phyloP scores from a whole-genome alignment of 2,113 vertebrate genomes.

The Pluvialis apricaria region DNA sequence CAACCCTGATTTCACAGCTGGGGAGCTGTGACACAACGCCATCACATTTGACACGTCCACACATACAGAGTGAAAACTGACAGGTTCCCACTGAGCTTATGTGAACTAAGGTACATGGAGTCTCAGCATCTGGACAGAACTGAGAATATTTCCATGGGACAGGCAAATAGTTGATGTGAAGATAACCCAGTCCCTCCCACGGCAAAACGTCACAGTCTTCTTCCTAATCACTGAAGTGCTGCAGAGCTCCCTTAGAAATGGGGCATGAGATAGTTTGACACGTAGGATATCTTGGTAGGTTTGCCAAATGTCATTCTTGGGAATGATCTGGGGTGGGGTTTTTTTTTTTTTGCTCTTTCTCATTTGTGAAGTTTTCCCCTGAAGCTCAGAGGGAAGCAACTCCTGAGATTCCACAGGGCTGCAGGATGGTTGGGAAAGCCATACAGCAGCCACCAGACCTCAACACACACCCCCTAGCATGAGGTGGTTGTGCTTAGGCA shows the following conservation, averaged over 20 bases:
- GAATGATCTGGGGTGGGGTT: neutral
- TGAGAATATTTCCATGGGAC: neutral
- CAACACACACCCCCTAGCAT: too few relatives aligned
- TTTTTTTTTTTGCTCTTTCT: neutral
- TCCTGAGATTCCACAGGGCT: neutral
- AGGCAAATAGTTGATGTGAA: neutral
- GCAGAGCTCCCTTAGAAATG: neutral
- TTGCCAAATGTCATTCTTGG: neutral
- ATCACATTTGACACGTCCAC: accelerated
- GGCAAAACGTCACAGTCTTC: neutral
- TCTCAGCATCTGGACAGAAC: neutral
- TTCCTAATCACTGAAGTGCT: neutral
- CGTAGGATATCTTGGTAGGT: neutral
- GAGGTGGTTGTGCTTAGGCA: neutral
- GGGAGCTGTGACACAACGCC: neutral
- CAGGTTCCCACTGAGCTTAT: neutral
- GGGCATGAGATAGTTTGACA: neutral
- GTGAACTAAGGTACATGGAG: neutral
- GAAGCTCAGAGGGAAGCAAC: neutral
- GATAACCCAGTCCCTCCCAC: neutral
- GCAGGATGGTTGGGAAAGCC: neutral
- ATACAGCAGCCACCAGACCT: neutral
- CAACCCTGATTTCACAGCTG: neutral
- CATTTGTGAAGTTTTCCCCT: neutral
- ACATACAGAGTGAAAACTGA: neutral